Base-by-base conservation (phyloP, 2,888 invertebrate genomes). In the Nemotelus nigrinus region DNA sequence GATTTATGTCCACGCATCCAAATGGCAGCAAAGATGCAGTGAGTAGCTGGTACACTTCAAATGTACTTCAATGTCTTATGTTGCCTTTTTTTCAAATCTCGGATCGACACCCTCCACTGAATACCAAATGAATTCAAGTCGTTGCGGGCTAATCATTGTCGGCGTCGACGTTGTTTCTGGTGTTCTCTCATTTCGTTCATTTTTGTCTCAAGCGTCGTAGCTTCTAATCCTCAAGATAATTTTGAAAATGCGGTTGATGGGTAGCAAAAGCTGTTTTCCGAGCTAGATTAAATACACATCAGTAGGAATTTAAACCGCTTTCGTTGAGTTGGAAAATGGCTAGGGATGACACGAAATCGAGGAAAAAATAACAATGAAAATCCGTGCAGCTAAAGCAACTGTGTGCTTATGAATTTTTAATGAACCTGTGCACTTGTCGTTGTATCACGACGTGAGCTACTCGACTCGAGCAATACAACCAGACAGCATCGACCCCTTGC, bases 391-490 rank as follows among this genome's bases (percentile, higher is more conserved):
- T 72, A 60, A 72, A 72, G 60, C 72, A 72, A 72, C 72, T 72
- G 72, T 72, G 72, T 60, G 72, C 72, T 72, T 72, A 72, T 72
- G 72, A 72, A 72, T 72, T 58, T 72, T 72, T 72, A 72, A 72
- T 72, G 72, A 72, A 57, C 44, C 45, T 72, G 57, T 72, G 25
- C 25, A 72, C 72, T 72, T 72, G 72, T 25, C 57, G 45, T 10
- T 44, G 25, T 25, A 25, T 25, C 25, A 25, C 25, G 44, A 47
- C 10, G 4, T 7, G 55, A 3, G 2, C 55, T 3, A 55, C 44
- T 45, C 6, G 68, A 50, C n/a, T 68, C 50, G 48, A 48, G 50
- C 2, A 25, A 25, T 47, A 68, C 8, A 47, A 55, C 43, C 44
- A 7, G 44, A 4, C n/a, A 3, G 72, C 45, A 47, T 47, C 60